Conservation (phyloP, 2,888 invertebrate species). For the Meandrusa payeni region DNA sequence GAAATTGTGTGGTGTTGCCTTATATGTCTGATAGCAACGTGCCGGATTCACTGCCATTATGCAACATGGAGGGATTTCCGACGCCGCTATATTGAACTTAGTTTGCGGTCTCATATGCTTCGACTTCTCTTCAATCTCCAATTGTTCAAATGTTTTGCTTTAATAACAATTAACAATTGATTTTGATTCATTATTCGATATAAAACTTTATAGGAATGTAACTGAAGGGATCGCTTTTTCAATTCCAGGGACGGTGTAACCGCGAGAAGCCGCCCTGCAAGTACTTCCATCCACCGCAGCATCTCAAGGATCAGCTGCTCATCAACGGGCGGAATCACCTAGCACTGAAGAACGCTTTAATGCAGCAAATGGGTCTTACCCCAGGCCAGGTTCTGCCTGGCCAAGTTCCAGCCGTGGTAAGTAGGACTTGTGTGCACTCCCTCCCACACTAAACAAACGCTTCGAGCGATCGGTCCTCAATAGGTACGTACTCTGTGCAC, state of each 20-base stretch:
- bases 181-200: too few species aligned
- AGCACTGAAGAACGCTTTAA: constrained; percentile 98
- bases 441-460: constrained; percentile 39
- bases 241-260: constrained; percentile 98
- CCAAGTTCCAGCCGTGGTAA: constrained; percentile 96
- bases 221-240: constrained; percentile 43
- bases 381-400: constrained; percentile 96
- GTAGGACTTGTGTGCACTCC: constrained; percentile 58
- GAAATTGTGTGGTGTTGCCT: constrained; percentile 52
- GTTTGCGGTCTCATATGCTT: constrained; percentile 49
- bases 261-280: constrained; percentile 99
- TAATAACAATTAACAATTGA: too few species aligned
- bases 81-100: constrained; percentile 56
- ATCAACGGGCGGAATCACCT: constrained; percentile 99
- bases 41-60: constrained; percentile 62
- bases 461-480: constrained; percentile 73
- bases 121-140: too few species aligned
- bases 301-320: constrained; percentile 99
- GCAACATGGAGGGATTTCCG: constrained; percentile 59
- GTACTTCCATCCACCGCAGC: constrained; percentile 99
- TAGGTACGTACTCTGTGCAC: constrained; percentile 57
- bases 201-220: constrained; percentile 35
- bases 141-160: too few species aligned
- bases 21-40: constrained; percentile 60
- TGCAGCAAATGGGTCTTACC: constrained; percentile 97